Base-by-base conservation (phyloP, 2,797 vertebrate species). In the Cyprinella venusta region DNA sequence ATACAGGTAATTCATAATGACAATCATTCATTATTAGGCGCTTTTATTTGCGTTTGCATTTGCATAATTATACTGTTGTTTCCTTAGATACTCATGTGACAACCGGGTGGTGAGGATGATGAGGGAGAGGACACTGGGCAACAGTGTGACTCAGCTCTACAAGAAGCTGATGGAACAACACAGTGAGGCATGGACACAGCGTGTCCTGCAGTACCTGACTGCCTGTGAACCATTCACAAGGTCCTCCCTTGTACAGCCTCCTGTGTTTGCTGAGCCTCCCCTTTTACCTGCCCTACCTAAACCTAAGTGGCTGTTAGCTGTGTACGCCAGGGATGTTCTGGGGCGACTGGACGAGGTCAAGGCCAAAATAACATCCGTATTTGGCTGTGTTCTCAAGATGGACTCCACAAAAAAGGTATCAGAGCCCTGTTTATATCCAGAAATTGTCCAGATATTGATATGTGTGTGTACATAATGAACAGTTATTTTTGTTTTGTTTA, bases 101-200 rank as follows among this genome's bases (percentile, higher is more conserved):
- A 54, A 48, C 63, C 2, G 52, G 52, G 48, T 81, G 79, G 36
- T 81, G 68, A 81, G 52, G 33, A 69, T 81, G 79, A 81, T 72
- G 36, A 71, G 68, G 67, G 79, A 69, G 36, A 69, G 68, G 50
- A 69, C 79, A 69, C 45, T 71, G 79, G 67, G 79, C 33, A 81
- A 81, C 52, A 72, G 68, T 42, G 52, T 71, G 33, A 67, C 64
- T 10, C 61, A 79, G 77, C 65, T 48, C 19, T 64, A 80, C 15
- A 68, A 68, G 45, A 61, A 36, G 24, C 77, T 54, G 42, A 52
- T 38, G 42, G 78, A 80, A 45, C 63, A 69, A 8, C 78, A 80
- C 45, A 80, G 64, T 50, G 45, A 80, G 42, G 64, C 64, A 42
- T 80, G 48, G 48, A 50, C 48, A 50, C 48, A 50, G 48, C 16